Base-by-base conservation (phyloP, 1,140 invertebrate species). In the Drosophila saltans region DNA sequence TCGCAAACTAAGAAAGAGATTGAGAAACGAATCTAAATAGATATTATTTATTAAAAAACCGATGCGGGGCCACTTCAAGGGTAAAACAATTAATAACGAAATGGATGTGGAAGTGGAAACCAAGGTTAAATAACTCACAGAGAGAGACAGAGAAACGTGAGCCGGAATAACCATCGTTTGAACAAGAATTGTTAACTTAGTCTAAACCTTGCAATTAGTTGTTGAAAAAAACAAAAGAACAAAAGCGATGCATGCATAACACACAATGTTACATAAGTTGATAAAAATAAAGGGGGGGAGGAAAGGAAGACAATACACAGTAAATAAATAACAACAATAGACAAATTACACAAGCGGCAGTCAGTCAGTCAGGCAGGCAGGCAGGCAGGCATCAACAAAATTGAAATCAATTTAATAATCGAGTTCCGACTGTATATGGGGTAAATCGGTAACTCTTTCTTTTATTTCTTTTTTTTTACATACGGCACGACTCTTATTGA, bases 401-500 rank as follows among this genome's bases (percentile, higher is more conserved):
- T 86, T 82, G 69, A 86, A 88, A 88, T 83, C 76, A 86, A 86
- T 83, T 83, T 16, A 74, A 72, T 41, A 41, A 59, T 69, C 66
- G 62, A 58, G 40, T 60, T 61, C 62, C 36, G 36, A 61, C 45
- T 58, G 58, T 64, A 24, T 41, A 7, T 5, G 33, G 33, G 33
- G n/a, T 26, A 69, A 30, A 62, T 55, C 26, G 30, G 28, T 33
- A 59, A 58, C 60, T 26, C 33, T 63, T 16, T 16, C 16, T 16
- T 16, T 16, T 16, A 16, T 16, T 16, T 16, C 16, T 16, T 39
- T 63, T 40, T 9, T 4, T 10, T 52, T 91, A 92, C 91, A 77
- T 92, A 92, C 91, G 69, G 91, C 68, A 40, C 81, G 79, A 36
- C 80, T 90, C 57, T 92, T 92, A 56, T 83, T 83, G 61, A 92